Evolutionary conservation across 2,888 invertebrate genomes (phyloP).

Genomic region (Caenorhabditis panamensis): DNA sequence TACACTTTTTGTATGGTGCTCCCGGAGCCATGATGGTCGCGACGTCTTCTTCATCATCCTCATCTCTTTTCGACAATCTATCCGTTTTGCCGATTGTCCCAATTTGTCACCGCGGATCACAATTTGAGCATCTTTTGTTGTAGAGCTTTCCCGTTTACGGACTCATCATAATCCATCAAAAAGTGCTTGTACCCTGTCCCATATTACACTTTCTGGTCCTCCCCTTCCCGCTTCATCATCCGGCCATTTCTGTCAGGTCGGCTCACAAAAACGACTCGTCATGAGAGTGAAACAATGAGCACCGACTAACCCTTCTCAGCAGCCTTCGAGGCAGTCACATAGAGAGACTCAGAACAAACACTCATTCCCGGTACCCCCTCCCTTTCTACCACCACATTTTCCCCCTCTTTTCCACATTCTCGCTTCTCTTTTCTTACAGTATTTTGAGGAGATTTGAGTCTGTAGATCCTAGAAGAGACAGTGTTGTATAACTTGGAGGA

Average conservation of each 20-base stretch:
- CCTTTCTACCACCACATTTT: background rate
- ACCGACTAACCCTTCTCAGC: background rate
- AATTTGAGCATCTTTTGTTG: constrained; percentile 45
- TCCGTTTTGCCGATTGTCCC: constrained; percentile 7
- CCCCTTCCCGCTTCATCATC: constrained; percentile 5
- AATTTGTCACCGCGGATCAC: constrained; percentile 46
- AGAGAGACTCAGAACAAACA: constrained; percentile 34
- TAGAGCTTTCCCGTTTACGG: too few species aligned
- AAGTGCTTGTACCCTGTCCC: constrained; percentile 21
- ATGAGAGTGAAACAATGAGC: constrained; percentile 51
- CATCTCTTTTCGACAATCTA: background rate
- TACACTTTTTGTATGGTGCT: constrained; percentile 13
- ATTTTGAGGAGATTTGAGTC: background rate
- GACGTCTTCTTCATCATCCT: constrained; percentile 18
- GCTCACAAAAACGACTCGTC: constrained; percentile 55
- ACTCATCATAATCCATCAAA: constrained; percentile 56
- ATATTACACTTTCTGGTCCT: background rate
- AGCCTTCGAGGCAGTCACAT: too few species aligned
- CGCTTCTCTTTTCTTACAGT: constrained; percentile 26
- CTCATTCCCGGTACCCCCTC: background rate
- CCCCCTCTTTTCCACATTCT: constrained; percentile 8
- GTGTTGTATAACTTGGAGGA: too few species aligned
- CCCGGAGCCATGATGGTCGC: background rate
- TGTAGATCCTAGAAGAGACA: too few species aligned
- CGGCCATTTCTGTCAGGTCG: constrained; percentile 52